Evolutionary conservation across 2,888 invertebrate species (phyloP), one percentile per base, ranked within the genome.

Genomic region (Cerceris rybyensis): DNA sequence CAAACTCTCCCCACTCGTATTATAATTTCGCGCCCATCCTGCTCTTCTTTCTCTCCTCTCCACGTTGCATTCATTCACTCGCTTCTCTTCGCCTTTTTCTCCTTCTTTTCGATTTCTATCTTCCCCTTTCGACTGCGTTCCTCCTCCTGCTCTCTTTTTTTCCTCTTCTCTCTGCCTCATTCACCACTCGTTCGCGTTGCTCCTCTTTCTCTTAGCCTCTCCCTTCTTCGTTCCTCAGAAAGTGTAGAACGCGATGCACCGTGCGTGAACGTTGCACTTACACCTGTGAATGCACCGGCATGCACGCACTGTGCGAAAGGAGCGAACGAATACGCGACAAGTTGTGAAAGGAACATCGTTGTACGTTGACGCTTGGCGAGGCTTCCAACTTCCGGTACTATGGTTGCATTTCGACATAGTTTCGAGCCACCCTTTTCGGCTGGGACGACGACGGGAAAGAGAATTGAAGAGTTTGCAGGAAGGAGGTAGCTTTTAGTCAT

Each of bases 311-410:
- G 59, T 9, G 50, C 41, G 58, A 14, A 54, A 64, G 43, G 43
- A 59, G 42, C 57, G 11, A 28, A 4, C 28, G 28, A 28, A 60
- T 9, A 1, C 28, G 16, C 58, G 67, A 13, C n/a, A 46, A 11
- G 17, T 42, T 58, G 49, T 41, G 55, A 49, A 67, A 55, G 70
- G 6, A 65, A 80, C 81, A 74, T 77, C 75, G 82, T 78, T 67
- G 65, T 61, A 58, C 16, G 46, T 42, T 28, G 57, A 59, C 50
- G 55, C 66, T 54, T 49, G 17, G 58, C 41, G 46, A 43, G 55
- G 58, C 41, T 14, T 43, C 16, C 52, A 70, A 78, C 70, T 82
- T 82, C 82, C 82, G 82, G 82, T 69, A 76, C 75, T 82, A 80
- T 63, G 80, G 55, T 83, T 82, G 79, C 82, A n/a, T 79, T 79